phyloP scores from a whole-genome alignment of 2,888 invertebrate species.

The Resseliella maxima region DNA sequence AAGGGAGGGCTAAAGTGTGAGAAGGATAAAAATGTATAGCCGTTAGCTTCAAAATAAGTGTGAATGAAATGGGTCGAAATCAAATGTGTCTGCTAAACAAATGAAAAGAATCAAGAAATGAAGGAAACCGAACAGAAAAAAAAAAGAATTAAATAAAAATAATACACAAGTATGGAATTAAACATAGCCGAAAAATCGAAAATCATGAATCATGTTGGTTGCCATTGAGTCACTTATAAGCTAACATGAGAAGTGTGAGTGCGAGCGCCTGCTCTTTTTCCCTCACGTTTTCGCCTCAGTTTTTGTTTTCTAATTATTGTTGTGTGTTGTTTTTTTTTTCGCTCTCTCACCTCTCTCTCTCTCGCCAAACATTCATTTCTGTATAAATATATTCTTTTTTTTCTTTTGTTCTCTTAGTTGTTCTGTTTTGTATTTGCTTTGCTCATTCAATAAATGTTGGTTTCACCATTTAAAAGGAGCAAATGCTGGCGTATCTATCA shows the following conservation, averaged over 20 bases:
- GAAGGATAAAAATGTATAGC: not conserved
- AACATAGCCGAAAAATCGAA: conserved; percentile 28
- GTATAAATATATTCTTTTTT: not conserved
- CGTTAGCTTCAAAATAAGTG: not conserved
- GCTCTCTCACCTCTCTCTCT: too few species aligned
- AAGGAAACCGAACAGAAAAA: not conserved
- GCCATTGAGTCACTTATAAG: conserved; percentile 8
- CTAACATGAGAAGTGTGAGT: not conserved
- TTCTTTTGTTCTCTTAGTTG: not conserved
- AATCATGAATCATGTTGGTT: conserved; percentile 45
- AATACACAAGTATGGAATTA: conserved; percentile 32
- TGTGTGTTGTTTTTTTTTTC: conserved; percentile 19
- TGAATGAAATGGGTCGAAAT: not conserved
- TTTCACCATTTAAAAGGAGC: conserved; percentile 2
- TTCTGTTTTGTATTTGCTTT: conserved; percentile 5
- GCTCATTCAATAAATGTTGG: conserved; percentile 6
- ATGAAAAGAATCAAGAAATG: conserved; percentile 37
- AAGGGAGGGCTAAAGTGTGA: too few species aligned
- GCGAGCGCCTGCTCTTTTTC: not conserved
- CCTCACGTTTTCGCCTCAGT: not conserved
- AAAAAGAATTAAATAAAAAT: conserved; percentile 34
- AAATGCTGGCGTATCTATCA: conserved; percentile 1
- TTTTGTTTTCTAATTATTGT: conserved; percentile 41
- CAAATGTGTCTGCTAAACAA: not conserved
- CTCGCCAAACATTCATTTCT: conserved; percentile 49